Conservation (phyloP, 2,888 invertebrate species). For the Caenorhabditis afra region DNA sequence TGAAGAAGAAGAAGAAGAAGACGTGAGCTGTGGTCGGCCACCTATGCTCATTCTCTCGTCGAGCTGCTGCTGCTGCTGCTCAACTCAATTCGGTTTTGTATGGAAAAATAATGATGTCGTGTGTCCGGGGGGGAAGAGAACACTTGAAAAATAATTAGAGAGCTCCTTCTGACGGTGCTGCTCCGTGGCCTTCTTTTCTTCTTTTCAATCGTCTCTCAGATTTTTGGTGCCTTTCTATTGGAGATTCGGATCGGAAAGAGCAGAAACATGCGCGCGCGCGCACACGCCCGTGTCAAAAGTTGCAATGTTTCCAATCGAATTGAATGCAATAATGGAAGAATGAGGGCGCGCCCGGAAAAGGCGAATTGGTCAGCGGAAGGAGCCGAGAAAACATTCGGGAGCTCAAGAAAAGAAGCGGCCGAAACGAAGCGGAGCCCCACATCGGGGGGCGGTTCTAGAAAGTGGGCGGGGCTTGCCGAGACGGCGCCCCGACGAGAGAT, state of each 20-base stretch:
- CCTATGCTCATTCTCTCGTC: slow-evolving; percentile 40
- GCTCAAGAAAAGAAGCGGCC: slow-evolving; percentile 9
- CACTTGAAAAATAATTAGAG: slow-evolving; percentile 58
- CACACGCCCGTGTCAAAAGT: slow-evolving; percentile 26
- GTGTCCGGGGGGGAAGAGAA: slow-evolving; percentile 13
- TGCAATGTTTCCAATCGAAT: slow-evolving; percentile 49
- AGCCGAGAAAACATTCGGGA: slow-evolving; percentile 31
- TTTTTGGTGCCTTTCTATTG: slow-evolving; percentile 41
- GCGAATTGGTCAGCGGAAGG: slow-evolving; percentile 41
- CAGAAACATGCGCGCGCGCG: slow-evolving; percentile 25
- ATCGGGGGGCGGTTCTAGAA: slow-evolving; percentile 40
- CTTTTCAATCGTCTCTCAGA: slow-evolving; percentile 6
- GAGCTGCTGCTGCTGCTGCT: no score
- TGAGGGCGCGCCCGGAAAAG: no score
- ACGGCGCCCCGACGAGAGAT: slow-evolving; percentile 3
- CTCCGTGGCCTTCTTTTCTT: neutral
- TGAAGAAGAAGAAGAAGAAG: slow-evolving; percentile 3
- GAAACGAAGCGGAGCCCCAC: no score
- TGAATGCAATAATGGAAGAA: slow-evolving; percentile 50
- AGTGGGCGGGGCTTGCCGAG: slow-evolving; percentile 42
- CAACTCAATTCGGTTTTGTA: slow-evolving; percentile 32
- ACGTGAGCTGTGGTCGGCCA: slow-evolving; percentile 51
- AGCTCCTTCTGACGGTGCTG: neutral
- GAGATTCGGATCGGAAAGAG: slow-evolving; percentile 31
- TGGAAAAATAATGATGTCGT: slow-evolving; percentile 49